Base-by-base conservation (phyloP, 2,113 vertebrate genomes). In the Illadopsis cleaveri region DNA sequence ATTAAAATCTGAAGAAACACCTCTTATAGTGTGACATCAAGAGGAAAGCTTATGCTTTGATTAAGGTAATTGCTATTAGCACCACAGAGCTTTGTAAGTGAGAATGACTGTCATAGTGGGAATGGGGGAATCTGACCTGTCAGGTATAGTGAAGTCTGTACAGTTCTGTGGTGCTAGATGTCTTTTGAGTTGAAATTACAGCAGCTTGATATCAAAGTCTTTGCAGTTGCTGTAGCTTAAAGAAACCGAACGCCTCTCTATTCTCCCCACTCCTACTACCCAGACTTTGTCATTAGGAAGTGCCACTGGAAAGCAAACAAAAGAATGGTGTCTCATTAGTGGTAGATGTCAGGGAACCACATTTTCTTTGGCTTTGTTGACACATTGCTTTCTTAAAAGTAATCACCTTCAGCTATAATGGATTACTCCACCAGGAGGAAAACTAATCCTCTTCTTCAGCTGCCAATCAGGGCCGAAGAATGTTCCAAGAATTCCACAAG, bases 401-500 rank as follows among this genome's bases (percentile, higher is more conserved):
- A 66, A 81, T 92, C 76, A 88, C 44, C 50, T 87, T 88, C 75
- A 66, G 68, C 66, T 93, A 77, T 77, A 92, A 93, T 62, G 64
- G 82, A 95, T 93, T 95, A 78, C 60, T 96, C 64, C 82, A 90
- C 64, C 60, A 92, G 87, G 60, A 96, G 75, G 87, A 97, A 97
- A 95, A 94, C 79, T 93, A 95, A 90, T 95, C 92, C 89, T 88
- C 58, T 68, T 83, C 94, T 90, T 96, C 50, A 90, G 35, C 79
- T 94, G 93, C 93, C 95, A 96, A 81, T 97, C 92, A 94, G 82
- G 35, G 53, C 42, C 0, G 0, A 94, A 95, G 82, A 94, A 44
- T 89, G 93, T 96, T 96, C 90, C 85, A 90, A 83, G 88, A 96
- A 93, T 92, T 95, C 92, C 92, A 95, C 96, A 92, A 95, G 95